Conservation (phyloP, 1,140 invertebrate genomes). For the Phocides pigmalion region DNA sequence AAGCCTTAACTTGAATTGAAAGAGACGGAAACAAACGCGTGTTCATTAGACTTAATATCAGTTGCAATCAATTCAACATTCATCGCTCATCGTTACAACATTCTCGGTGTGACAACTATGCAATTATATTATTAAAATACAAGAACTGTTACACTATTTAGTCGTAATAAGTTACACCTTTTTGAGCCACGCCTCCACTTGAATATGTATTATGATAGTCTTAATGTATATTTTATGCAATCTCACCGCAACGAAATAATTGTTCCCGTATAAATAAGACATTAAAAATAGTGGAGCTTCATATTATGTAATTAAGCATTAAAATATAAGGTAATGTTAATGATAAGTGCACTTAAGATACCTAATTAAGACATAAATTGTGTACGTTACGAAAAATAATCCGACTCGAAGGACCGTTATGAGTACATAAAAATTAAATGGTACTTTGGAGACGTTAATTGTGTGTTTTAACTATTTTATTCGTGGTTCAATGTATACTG, state of each 20-base stretch:
- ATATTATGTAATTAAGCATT: constrained; percentile 25
- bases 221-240: constrained; percentile 47
- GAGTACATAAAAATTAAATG: constrained; percentile 8
- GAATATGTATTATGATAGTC: constrained; percentile 51
- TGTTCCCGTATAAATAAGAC: constrained; percentile 34
- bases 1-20: too few species aligned
- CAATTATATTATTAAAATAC: constrained; percentile 24
- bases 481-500: too few species aligned
- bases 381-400: constrained; percentile 13
- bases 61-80: too few species aligned
- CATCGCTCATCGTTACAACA: constrained; percentile 1
- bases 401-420: constrained; percentile 24
- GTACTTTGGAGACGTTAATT: background rate
- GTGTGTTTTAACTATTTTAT: too few species aligned
- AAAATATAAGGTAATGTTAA: constrained; percentile 13
- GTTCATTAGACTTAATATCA: too few species aligned
- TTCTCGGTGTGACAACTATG: background rate
- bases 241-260: constrained; percentile 35
- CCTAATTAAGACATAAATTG: constrained; percentile 27
- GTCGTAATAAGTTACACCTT: constrained; percentile 44
- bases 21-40: too few species aligned
- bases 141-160: constrained; percentile 43
- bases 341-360: constrained; percentile 29
- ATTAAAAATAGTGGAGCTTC: constrained; percentile 24
- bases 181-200: constrained; percentile 42